phyloP scores from a whole-genome alignment of 1,140 invertebrate genomes.

The Psilanteris sp. region DNA sequence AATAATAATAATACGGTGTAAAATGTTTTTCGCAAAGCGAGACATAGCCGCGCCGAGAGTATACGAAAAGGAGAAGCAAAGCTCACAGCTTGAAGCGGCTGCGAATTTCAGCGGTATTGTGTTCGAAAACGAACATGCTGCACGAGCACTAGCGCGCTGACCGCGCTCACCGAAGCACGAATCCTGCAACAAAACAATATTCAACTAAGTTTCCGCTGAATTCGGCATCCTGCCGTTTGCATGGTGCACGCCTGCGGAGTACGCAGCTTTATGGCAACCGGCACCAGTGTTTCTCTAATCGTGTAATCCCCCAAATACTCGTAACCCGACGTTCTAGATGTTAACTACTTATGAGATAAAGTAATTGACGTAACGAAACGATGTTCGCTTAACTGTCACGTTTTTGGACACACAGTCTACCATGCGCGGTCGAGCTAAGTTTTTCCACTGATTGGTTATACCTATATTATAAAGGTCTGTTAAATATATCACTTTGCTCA shows the following conservation, averaged over 20 bases:
- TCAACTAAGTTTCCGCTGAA: slow-evolving; percentile 76
- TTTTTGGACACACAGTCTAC: slow-evolving; percentile 18
- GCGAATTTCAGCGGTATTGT: slow-evolving; percentile 25
- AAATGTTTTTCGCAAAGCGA: slow-evolving; percentile 7
- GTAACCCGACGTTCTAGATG: slow-evolving; percentile 36
- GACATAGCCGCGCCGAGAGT: slow-evolving; percentile 33
- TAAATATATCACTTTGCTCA: too few species aligned
- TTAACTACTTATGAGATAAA: slow-evolving; percentile 59
- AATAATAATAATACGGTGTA: not conserved
- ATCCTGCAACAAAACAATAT: slow-evolving; percentile 75
- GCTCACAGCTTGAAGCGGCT: too few species aligned
- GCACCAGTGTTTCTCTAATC: slow-evolving; percentile 63
- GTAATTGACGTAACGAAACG: slow-evolving; percentile 45
- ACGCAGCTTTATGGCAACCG: slow-evolving; percentile 55
- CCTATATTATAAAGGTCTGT: too few species aligned
- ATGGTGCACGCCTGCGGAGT: slow-evolving; percentile 49
- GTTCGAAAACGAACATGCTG: slow-evolving; percentile 18
- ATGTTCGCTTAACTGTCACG: slow-evolving; percentile 24
- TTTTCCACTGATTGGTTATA: too few species aligned
- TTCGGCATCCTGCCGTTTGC: slow-evolving; percentile 68
- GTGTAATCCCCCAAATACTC: slow-evolving; percentile 58
- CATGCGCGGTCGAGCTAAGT: not conserved
- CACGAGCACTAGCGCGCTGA: slow-evolving; percentile 63
- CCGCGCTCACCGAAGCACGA: slow-evolving; percentile 71
- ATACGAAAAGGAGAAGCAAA: too few species aligned